phyloP scores from a whole-genome alignment of 2,797 vertebrate genomes.

The Diplodus sargus region DNA sequence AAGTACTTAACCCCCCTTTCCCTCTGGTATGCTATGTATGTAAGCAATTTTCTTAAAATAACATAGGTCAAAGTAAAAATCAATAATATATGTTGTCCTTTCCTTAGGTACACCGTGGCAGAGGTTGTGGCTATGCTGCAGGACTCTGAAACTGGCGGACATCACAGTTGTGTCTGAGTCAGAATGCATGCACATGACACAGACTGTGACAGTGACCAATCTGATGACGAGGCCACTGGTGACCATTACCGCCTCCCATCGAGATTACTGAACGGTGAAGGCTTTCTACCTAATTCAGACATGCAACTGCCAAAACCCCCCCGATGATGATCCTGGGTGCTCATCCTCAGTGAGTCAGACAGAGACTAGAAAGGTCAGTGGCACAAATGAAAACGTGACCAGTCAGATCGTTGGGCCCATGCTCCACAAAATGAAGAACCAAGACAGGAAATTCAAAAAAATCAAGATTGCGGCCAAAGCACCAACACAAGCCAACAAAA shows the following conservation, averaged over 20 bases:
- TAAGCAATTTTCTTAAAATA: too few species aligned
- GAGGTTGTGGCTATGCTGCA: too few species aligned
- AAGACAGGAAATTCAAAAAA: constrained; percentile 18
- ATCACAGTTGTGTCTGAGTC: too few species aligned
- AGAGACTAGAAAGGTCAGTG: constrained; percentile 1
- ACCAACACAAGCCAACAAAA: constrained; percentile 11
- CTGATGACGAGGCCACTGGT: constrained; percentile 15
- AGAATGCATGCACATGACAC: neutral
- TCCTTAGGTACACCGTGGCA: too few species aligned
- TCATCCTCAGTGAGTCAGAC: neutral
- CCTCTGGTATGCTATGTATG: too few species aligned
- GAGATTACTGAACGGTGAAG: constrained; percentile 3
- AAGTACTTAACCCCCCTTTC: too few species aligned
- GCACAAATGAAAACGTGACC: constrained; percentile 20
- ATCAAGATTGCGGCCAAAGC: constrained; percentile 12
- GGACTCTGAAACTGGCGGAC: too few species aligned
- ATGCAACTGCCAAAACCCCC: constrained; percentile 7
- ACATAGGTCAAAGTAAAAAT: too few species aligned
- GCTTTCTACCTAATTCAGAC: constrained; percentile 14
- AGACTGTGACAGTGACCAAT: constrained; percentile 8
- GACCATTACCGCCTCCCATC: neutral
- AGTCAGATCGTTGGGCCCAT: constrained; percentile 16
- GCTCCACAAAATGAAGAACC: neutral
- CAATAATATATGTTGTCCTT: too few species aligned
- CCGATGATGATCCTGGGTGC: neutral